Base-by-base conservation (phyloP, 64 coral and sea anemone species). In the Montipora sp. region DNA sequence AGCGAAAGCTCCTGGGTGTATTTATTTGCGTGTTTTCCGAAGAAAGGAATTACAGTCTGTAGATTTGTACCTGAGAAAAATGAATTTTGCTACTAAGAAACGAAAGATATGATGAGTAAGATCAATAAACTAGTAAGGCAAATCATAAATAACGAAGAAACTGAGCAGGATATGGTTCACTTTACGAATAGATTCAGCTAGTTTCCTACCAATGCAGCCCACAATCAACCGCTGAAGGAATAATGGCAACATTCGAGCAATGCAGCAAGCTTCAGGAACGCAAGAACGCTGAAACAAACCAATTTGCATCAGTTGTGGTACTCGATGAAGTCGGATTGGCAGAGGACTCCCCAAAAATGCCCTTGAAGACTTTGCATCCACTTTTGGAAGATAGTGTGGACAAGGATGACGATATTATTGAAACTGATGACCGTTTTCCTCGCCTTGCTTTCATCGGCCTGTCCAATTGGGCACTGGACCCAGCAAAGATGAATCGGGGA, bases 401-500 rank as follows among this genome's bases (percentile, higher is more conserved):
- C 59, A 81, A 77, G 14, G 87, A 93, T 75, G 95, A 98, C 59
- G 83, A 91, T 57, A 48, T 95, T 60, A 95, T 95, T 20, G 81
- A 95, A 47, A 80, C 93, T n/a, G 93, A 87, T 53, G 89, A 91
- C 7, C 91, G 81, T 48, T 90, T 90, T 45, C 74, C 77, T 11
- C 92, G 92, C n/a, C 92, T 97, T 83, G 95, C 92, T 69, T 97
- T 97, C 87, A 94, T 97, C 65, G 95, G 95, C 51, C 51, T 97
- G 53, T 97, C 95, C 9, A 98, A 98, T 19, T 98, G 95, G 95
- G 88, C 95, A 14, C 75, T 98, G 75, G 95, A 98, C 20, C 95
- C 95, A 18, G 95, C 95, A 45, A 94, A 98, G 75, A 98, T 98
- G 95, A 98, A 98, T 89, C 95, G 95, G 24, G 95, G 95, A 58